phyloP scores from a whole-genome alignment of 2,113 vertebrate species.

The Sinocyclocheilus rhinocerous region DNA sequence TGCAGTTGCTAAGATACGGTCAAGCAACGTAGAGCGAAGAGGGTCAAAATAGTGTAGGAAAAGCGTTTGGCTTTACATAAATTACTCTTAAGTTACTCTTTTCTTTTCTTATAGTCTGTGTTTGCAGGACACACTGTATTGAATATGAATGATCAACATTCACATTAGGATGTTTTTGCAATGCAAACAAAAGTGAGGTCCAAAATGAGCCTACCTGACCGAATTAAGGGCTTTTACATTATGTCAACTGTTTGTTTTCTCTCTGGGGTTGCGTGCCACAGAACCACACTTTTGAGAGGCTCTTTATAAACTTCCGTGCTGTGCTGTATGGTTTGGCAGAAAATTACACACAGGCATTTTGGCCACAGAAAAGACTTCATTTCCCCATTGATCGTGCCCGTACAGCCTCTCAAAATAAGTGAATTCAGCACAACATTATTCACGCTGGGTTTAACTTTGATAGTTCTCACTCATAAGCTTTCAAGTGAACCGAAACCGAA shows the following conservation, averaged over 20 bases:
- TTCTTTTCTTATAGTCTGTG: no score
- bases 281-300: constrained; percentile 67
- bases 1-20: constrained; percentile 54
- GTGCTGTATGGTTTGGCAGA: constrained; percentile 73
- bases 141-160: not conserved
- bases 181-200: not conserved
- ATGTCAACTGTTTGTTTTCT: constrained; percentile 56
- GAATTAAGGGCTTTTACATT: constrained; percentile 14
- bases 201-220: not conserved
- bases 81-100: no score
- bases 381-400: constrained; percentile 67
- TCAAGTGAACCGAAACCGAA: constrained; percentile 18
- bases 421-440: constrained; percentile 69
- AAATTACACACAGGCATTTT: constrained; percentile 65
- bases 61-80: not conserved
- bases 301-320: constrained; percentile 68
- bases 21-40: constrained; percentile 48
- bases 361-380: constrained; percentile 71
- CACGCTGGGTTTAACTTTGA: constrained; percentile 50
- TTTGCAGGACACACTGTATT: no score
- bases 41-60: constrained; percentile 41
- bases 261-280: constrained; percentile 58
- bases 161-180: not conserved
- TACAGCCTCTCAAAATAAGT: constrained; percentile 70
- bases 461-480: constrained; percentile 37